Percentiles rank a stretch among this genome's conserved stretches.
These are phyloP conservation scores for Neelides folsomi DNA, from an alignment of 2,888 invertebrate species.

Conservation along the genomic window DNA sequence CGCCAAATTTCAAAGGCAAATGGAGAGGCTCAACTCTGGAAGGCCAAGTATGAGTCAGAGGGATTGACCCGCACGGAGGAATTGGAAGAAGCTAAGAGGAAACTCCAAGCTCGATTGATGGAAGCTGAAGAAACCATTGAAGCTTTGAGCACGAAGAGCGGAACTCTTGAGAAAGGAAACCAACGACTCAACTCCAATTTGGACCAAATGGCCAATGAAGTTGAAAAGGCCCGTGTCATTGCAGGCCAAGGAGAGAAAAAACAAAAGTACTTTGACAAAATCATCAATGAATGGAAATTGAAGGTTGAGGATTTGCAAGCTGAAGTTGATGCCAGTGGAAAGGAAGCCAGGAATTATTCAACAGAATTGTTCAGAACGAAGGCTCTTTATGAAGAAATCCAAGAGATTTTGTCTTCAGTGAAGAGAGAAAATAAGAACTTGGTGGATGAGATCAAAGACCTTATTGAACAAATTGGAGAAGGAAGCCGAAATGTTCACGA, in stretches of 20 bases:
- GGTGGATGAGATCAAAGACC: constrained; percentile 98
- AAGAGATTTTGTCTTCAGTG: constrained; percentile 93
- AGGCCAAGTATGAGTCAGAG: constrained; percentile 96
- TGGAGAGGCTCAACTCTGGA: constrained; percentile 92
- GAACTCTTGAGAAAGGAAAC: constrained; percentile 95
- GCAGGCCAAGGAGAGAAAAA: constrained; percentile 98
- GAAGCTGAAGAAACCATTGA: constrained; percentile 96
- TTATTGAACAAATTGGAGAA: constrained; percentile 97
- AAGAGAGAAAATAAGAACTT: constrained; percentile 99
- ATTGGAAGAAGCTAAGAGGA: constrained; percentile 77
- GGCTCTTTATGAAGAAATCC: constrained; percentile 87
- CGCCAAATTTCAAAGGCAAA: constrained; percentile 98
- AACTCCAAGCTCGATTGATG: neutral
- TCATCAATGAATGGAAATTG: constrained; percentile 99
- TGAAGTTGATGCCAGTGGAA: constrained; percentile 74
- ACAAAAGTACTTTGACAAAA: constrained; percentile 99
- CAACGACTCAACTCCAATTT: constrained; percentile 91
- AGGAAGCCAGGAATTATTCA: constrained; percentile 95
- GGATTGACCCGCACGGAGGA: constrained; percentile 88
- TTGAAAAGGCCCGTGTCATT: constrained; percentile 89
- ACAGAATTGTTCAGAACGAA: constrained; percentile 98
- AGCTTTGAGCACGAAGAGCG: constrained; percentile 92
- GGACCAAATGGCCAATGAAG: constrained; percentile 93
- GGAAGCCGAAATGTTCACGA: constrained; percentile 99
- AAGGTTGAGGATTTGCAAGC: constrained; percentile 94